Conservation (phyloP, 2,113 vertebrate species). For the Rhea pennata region DNA sequence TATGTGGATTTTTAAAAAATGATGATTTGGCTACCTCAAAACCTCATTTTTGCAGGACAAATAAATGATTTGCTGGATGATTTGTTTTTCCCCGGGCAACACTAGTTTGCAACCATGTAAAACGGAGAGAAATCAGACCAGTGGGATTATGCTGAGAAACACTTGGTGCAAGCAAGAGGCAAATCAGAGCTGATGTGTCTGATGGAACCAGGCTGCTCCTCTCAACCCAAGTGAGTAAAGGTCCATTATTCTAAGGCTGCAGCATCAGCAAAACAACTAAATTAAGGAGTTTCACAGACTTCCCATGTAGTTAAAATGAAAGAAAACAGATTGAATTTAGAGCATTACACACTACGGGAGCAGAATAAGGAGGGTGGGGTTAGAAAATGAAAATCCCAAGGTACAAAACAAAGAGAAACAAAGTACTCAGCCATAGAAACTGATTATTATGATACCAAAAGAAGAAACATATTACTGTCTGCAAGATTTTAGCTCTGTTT, state of each 20-base stretch:
- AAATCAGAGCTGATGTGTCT: neutral
- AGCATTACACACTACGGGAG: neutral
- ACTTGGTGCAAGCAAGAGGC: neutral
- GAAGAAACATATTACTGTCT: neutral
- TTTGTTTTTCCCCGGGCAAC: neutral
- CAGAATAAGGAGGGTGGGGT: neutral
- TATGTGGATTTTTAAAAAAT: neutral
- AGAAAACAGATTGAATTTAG: constrained; percentile 20
- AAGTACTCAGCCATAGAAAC: neutral
- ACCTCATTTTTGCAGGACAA: neutral
- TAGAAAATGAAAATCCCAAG: neutral
- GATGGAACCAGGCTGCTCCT: constrained; percentile 2
- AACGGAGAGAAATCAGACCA: neutral
- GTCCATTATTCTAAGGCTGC: constrained; percentile 24
- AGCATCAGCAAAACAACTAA: constrained; percentile 46
- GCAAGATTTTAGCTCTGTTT: neutral
- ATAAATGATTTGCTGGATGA: neutral
- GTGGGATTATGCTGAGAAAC: constrained; percentile 1
- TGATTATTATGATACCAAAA: neutral
- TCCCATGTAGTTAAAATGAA: constrained; percentile 19
- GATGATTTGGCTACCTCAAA: neutral
- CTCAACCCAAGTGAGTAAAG: neutral
- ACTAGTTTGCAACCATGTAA: neutral
- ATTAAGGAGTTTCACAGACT: constrained; percentile 15
- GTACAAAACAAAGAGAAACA: neutral